Conservation (phyloP, 2,113 vertebrate genomes). For the Mustela nigripes region DNA sequence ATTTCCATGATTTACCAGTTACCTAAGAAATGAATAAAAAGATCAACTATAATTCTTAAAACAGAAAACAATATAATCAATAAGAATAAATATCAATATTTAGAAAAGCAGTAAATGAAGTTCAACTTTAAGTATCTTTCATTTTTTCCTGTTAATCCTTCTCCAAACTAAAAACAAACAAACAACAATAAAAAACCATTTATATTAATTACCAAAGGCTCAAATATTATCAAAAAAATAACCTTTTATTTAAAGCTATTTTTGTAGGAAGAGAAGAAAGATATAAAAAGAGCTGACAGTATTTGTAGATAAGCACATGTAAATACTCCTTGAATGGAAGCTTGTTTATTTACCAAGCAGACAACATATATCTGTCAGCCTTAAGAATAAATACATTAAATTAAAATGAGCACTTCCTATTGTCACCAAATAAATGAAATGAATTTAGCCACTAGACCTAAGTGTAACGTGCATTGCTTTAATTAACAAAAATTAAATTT, state of each 20-base stretch:
- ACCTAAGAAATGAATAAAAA: constrained; percentile 52
- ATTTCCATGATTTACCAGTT: not conserved
- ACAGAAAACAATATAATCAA: constrained; percentile 46
- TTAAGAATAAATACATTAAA: constrained; percentile 33
- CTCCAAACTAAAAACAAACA: constrained; percentile 20
- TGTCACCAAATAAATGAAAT: not conserved
- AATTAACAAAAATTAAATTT: not conserved
- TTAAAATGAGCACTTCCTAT: constrained; percentile 7
- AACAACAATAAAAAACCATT: not conserved
- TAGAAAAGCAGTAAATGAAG: not conserved
- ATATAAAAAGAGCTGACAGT: not conserved
- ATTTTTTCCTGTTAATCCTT: constrained; percentile 26
- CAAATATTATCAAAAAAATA: constrained; percentile 23
- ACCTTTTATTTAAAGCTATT: not conserved
- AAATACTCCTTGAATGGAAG: constrained; percentile 23
- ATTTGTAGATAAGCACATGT: constrained; percentile 24
- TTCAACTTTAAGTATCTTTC: constrained; percentile 45
- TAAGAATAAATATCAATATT: constrained; percentile 52
- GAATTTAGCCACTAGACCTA: not conserved
- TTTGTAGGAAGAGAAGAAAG: constrained; percentile 21
- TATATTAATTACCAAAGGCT: not conserved
- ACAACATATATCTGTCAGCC: not conserved
- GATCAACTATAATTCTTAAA: constrained; percentile 48
- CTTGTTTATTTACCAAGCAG: constrained; percentile 56
- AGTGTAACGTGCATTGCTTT: not conserved